Evolutionary conservation across 2,113 vertebrate genomes (phyloP).

Genomic region (Camelus dromedarius): DNA sequence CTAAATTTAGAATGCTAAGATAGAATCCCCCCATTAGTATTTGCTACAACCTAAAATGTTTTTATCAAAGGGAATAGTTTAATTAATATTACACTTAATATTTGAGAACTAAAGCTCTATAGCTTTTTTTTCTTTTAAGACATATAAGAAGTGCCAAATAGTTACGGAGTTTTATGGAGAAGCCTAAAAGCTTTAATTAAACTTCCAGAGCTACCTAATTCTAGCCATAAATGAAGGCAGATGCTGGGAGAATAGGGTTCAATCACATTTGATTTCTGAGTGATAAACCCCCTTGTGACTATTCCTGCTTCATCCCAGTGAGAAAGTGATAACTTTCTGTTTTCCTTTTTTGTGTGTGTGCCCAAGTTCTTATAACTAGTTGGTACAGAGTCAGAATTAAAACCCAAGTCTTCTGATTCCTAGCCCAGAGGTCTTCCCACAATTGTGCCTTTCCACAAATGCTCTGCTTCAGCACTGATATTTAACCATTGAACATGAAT

Average conservation of each 20-base stretch:
- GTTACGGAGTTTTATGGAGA: constrained; percentile 20
- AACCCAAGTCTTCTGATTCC: constrained; percentile 4
- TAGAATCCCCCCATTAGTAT: not conserved
- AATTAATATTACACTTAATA: not conserved
- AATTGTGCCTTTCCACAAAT: not conserved
- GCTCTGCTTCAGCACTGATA: not conserved
- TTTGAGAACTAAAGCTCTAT: not conserved
- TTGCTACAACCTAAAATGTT: constrained; percentile 29
- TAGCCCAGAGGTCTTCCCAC: not conserved
- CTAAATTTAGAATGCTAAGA: constrained; percentile 38
- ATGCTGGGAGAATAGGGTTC: not conserved
- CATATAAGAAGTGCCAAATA: not conserved
- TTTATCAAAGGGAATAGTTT: constrained; percentile 12
- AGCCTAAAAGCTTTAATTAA: constrained; percentile 48
- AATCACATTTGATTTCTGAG: not conserved
- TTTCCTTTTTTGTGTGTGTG: not conserved
- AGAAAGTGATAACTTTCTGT: not conserved
- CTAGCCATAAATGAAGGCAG: not conserved
- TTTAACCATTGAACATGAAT: not conserved
- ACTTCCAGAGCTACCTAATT: not conserved
- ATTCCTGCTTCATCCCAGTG: not conserved
- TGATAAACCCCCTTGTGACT: not conserved
- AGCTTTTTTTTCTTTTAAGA: not conserved
- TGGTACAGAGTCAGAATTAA: constrained; percentile 7
- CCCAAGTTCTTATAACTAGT: not conserved